Evolutionary conservation across 2,113 vertebrate genomes (phyloP), one percentile per base, ranked within the genome.

Genomic region (Smithornis capensis): DNA sequence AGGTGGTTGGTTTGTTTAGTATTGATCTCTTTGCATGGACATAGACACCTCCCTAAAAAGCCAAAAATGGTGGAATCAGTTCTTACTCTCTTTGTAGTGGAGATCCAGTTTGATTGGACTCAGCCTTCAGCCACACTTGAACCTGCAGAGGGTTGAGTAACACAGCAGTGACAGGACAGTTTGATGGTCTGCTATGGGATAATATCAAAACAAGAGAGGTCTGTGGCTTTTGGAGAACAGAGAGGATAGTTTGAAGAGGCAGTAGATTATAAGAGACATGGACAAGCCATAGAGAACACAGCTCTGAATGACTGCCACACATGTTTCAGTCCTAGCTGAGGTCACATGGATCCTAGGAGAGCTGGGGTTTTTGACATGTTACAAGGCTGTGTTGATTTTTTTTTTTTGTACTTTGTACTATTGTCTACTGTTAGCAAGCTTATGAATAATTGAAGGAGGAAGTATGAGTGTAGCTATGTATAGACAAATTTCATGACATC

Each of bases 321-420:
- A 8, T 0, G 0, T 83, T 89, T 79, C 37, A 65, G 33, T 37
- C 27, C 40, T 73, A 42, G 53, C n/a, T 76, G 53, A 71, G 33
- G 40, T 67, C 40, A 70, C 31, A 27, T 70, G 22, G 37, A 63
- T 53, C 59, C 35, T 47, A 67, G 59, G 33, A 71, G 7, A 28
- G 8, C 5, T 49, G 21, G 6, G 1, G 0, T 9, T 75, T 78
- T 79, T 78, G 9, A 13, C 1, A 0, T 62, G 12, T 81, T 53
- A 27, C 10, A 45, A 19, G 22, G 13, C 28, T 82, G 6, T 13
- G 37, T 35, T 79, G 10, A 19, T 70, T 64, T 87, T 5, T 70
- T 64, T 87, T 5, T 44, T 85, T 79, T 68, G 7, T 56, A 27
- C 33, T 77, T 65, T 24, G 22, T 68, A 18, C 31, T 75, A 12